Base-by-base conservation (phyloP, 2,797 vertebrate genomes). In the Oreonectes daqikongensis region DNA sequence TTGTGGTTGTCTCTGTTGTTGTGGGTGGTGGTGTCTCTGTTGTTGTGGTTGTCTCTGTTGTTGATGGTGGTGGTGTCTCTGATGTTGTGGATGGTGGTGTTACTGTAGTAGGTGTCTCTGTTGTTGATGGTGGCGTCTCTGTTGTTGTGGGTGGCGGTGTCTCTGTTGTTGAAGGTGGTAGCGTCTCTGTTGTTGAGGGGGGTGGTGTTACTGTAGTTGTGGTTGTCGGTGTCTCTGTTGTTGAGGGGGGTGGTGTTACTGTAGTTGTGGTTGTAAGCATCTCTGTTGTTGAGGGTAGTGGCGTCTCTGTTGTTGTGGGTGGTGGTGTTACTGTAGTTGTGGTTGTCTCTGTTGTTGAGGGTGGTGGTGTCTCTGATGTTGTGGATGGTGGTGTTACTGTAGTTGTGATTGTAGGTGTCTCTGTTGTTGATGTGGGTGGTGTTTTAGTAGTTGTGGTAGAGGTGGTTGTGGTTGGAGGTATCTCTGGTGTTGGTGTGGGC, bases 1-100 rank as follows among this genome's bases (percentile, higher is more conserved):
- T 9, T 0, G 48, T 20, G 1, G 68, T 24, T 12, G 71, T 28
- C 11, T 73, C 6, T 26, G 32, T 65, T 57, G 46, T 15, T 1
- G 57, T 64, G 50, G 59, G n/a, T 1, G 3, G 0, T 40, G 30
- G n/a, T 46, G 24, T 66, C 4, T 2, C 1, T 12, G 53, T 35
- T 12, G 35, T 69, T 2, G 65, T n/a, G 1, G 48, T 75, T 0
- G 11, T 2, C 2, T 81, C 1, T 15, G 64, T 53, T 64, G 70
- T 22, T 67, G 0, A 26, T 2, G 78, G 61, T 26, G 24, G 72
- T 73, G 18, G 48, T 22, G 50, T 59, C 53, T 59, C 52, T 3
- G 26, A 18, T 22, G 57, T 1, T 12, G 61, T 14, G 18, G 50
- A 72, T n/a, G 86, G 85, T 0, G 26, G 3, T 11, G 42, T 50